Evolutionary conservation across 2,888 invertebrate species (phyloP), one percentile per base, ranked within the genome.

Genomic region (Oscheius sp.): DNA sequence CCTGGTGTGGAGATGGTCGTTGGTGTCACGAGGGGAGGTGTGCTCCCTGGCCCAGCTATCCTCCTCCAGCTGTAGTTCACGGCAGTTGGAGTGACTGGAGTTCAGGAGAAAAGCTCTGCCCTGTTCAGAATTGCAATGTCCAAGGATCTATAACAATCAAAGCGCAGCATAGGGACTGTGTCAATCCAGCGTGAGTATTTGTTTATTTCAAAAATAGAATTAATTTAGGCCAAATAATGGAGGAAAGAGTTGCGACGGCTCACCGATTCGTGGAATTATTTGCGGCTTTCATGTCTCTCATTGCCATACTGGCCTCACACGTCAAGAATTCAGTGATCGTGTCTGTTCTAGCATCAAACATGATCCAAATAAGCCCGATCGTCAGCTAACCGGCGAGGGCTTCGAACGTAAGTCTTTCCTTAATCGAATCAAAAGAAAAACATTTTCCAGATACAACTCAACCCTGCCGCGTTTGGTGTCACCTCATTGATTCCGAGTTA

Each of bases 391-490:
- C 42, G 86, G 86, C 31, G 75, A 76, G 46, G 82, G 83, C 52
- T 86, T 85, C 73, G 74, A 80, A 55, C 86, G 86, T 86, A n/a
- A n/a, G n/a, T n/a, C 15, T 39, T 3, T 58, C 29, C 10, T 34
- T 58, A 3, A 25, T 17, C 34, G 15, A n/a, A 63, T 20, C 3
- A 3, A n/a, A 10, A 10, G 27, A 53, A 63, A 63, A 46, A 42
- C n/a, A 8, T 42, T n/a, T n/a, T n/a, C n/a, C 63, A 86, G 86
- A 86, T 74, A 76, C 78, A 3, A 81, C 79, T 1, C 84, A 86
- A 58, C 84, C 85, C 20, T 86, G 86, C 65, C 86, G 86, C 55
- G 82, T 86, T 15, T 86, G 86, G 86, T 86, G 86, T 68, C 86
- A 86, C 71, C 73, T 86, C 34, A 72, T 74, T 5, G 84, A 79